Evolutionary conservation across 1,140 invertebrate species (phyloP).

Genomic region (Phenacoccus solenopsis): DNA sequence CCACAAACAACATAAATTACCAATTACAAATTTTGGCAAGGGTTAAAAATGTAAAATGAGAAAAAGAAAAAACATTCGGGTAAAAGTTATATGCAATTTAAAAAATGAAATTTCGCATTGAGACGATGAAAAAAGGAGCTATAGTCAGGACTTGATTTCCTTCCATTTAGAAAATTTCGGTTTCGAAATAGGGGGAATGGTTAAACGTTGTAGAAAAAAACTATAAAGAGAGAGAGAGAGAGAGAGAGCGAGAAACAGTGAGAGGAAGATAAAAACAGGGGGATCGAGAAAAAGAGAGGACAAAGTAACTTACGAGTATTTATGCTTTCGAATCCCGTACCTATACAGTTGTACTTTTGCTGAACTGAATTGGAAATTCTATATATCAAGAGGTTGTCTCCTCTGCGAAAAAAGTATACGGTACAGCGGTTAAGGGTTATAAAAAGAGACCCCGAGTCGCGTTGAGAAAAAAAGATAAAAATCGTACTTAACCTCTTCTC

Average conservation of each 20-base stretch:
- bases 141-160: no score
- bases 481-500: conserved; percentile 1
- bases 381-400: not conserved
- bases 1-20: no score
- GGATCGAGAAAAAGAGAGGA: no score
- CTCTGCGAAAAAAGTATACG: not conserved
- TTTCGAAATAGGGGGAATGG: no score
- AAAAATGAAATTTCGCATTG: no score
- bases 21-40: no score
- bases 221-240: not conserved
- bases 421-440: not conserved
- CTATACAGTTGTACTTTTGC: not conserved
- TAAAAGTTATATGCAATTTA: no score
- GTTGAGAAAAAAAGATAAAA: conserved; percentile 3
- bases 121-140: no score
- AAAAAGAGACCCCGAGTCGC: not conserved
- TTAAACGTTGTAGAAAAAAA: no score
- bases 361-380: conserved; percentile 1
- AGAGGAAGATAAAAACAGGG: not conserved
- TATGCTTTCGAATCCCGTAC: not conserved
- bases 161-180: no score
- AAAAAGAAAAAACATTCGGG: no score
- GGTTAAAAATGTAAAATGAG: no score
- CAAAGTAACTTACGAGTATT: not conserved
- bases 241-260: not conserved